phyloP scores from a whole-genome alignment of 2,113 vertebrate genomes.

The Brevimyrus niger region DNA sequence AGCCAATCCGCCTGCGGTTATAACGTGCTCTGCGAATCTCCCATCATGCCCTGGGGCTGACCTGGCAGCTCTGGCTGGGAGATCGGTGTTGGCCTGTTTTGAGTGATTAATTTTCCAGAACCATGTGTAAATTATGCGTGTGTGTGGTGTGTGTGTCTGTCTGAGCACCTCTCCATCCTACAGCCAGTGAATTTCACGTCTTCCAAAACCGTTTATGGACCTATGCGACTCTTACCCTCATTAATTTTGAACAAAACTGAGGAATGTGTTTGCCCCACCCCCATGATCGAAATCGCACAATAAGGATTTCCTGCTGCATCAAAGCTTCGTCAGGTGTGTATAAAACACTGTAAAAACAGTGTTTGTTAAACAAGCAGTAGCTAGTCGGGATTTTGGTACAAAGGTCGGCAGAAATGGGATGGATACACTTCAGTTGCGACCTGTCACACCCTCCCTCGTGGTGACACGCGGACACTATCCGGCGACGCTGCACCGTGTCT shows the following conservation, averaged over 20 bases:
- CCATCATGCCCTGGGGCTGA: background rate
- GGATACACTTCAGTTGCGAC: background rate
- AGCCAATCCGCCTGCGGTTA: background rate
- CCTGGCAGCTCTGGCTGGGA: background rate
- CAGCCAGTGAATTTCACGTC: background rate
- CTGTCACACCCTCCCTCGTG: background rate
- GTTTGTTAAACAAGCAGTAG: background rate
- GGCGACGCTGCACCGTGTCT: background rate
- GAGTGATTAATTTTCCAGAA: background rate
- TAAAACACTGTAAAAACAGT: background rate
- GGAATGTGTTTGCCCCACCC: background rate
- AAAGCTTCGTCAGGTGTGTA: background rate
- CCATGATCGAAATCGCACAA: background rate
- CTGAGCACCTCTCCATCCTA: background rate
- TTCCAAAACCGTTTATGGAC: background rate
- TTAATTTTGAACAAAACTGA: background rate
- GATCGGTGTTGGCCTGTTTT: background rate
- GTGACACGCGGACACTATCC: background rate
- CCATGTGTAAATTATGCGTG: background rate
- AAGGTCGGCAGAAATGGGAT: background rate
- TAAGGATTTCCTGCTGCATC: background rate
- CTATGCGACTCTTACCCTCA: background rate
- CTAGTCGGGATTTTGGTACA: background rate
- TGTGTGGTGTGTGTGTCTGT: background rate
- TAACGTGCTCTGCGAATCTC: background rate